Evolutionary conservation across 2,888 invertebrate genomes (phyloP), one percentile per base, ranked within the genome.

Genomic region (Dasypogon diadema): DNA sequence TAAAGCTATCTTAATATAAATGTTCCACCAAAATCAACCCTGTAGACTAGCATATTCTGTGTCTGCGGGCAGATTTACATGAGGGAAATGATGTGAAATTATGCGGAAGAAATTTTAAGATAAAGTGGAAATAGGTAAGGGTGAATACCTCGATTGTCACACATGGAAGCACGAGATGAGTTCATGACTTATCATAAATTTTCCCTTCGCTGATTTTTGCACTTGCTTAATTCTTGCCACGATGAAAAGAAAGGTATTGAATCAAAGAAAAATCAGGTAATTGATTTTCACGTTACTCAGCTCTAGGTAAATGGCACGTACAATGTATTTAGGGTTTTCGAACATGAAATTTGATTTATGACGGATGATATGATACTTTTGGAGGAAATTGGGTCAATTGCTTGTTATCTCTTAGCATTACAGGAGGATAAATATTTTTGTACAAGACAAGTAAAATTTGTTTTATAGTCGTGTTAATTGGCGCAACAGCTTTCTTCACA

Each of bases 11-110:
- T 56, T 56, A 58, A 51, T 54, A 51, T 70, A 54, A 34, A 70
- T 26, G 26, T 22, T 30, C 70, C 70, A 26, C 51, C 51, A 12
- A 34, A 34, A 54, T 70, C 54, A 51, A 54, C 54, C 70, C 70
- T 70, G 34, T 70, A 70, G 42, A 54, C 70, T 30, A 34, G 70
- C 70, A 70, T 18, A 70, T 54, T 54, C 22, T 70, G 30, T 70
- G 70, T 51, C 70, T 70, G 26, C 54, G 54, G 70, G 70, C 70
- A 26, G 70, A 70, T 70, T 70, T 70, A 70, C 73, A 73, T 73
- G 56, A 73, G 37, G 73, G 46, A 73, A 73, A 73, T 73, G 42
- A 56, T 56, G 56, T 73, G 56, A 73, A 73, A 73, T 73, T 73
- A 56, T 58, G 73, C 46, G 56, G 73, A 73, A 73, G 42, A 73